These are phyloP conservation scores for Aphidius colemani DNA, from an alignment of 2,888 invertebrate species.

Conservation along the genomic window DNA sequence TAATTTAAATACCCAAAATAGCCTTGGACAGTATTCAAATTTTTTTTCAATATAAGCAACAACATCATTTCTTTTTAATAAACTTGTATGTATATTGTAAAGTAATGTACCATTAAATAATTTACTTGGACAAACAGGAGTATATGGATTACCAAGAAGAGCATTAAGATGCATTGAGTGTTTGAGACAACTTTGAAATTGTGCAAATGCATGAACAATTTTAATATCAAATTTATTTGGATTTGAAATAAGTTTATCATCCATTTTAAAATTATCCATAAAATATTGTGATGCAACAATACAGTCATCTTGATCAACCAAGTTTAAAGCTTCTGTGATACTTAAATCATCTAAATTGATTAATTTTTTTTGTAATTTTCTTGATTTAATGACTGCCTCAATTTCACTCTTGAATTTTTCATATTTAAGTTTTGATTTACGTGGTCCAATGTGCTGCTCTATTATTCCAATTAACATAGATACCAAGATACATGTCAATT, in stretches of 20 bases:
- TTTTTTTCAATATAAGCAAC: conserved; percentile 60
- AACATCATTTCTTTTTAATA: conserved; percentile 66
- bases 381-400: conserved; percentile 45
- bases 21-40: conserved; percentile 51
- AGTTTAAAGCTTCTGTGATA: conserved; percentile 47
- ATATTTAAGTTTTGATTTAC: conserved; percentile 62
- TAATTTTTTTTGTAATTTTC: conserved; percentile 17
- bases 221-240: conserved; percentile 65
- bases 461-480: conserved; percentile 66
- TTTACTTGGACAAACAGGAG: conserved; percentile 65
- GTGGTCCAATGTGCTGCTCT: conserved; percentile 65
- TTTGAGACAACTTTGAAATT: conserved; percentile 69
- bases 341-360: conserved; percentile 31
- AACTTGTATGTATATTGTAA: conserved; percentile 72
- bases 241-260: conserved; percentile 63
- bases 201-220: conserved; percentile 69
- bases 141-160: conserved; percentile 67
- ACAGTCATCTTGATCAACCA: conserved; percentile 66
- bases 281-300: conserved; percentile 66
- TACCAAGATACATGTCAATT: conserved; percentile 67
- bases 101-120: conserved; percentile 77
- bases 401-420: conserved; percentile 60
- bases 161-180: conserved; percentile 69
- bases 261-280: conserved; percentile 66
- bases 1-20: conserved; percentile 47